A percentile compares a stretch with the other conserved stretches of the same genome.
Conservation (phyloP, 2,113 vertebrate species). For the Sus scrofa region T2T-Sscrofa CM000819.6:73699501-73700000, state of each 20-base stretch:
- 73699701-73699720: background rate
- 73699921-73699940: conserved; percentile 40
- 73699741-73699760: background rate
- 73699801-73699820: background rate
- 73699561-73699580: background rate
- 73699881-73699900: background rate
- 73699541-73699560: background rate
- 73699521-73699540: background rate
- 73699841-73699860: background rate
- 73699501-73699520: background rate
- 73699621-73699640: background rate
- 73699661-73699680: background rate
- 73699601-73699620: background rate
- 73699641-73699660: background rate
- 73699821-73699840: background rate
- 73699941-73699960: background rate
- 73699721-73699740: background rate
- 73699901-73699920: background rate
- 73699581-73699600: background rate
- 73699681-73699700: background rate
- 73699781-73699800: conserved; percentile 57
- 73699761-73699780: conserved; percentile 26
- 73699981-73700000: background rate
- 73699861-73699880: background rate
- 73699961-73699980: background rate